phyloP scores from a whole-genome alignment of 2,113 vertebrate genomes.

The Nyctibius bracteatus region DNA sequence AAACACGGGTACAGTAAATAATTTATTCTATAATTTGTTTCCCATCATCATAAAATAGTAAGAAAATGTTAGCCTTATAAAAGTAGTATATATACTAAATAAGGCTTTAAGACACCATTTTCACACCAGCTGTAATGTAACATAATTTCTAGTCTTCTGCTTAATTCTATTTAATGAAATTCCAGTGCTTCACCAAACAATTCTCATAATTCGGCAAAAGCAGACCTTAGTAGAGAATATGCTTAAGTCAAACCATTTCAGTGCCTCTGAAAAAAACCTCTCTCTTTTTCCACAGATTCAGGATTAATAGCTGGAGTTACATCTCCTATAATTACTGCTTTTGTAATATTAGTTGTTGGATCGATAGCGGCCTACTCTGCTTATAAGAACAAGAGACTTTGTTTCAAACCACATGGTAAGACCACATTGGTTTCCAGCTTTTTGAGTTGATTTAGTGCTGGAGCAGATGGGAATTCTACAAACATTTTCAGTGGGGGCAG shows the following conservation, averaged over 20 bases:
- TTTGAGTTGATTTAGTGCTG: background rate
- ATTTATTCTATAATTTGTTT: background rate
- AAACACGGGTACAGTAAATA: constrained; percentile 42
- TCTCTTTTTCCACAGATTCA: constrained; percentile 15
- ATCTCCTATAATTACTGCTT: constrained; percentile 65
- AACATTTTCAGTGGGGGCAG: background rate
- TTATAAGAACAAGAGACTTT: constrained; percentile 46
- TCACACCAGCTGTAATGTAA: background rate
- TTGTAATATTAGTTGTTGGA: constrained; percentile 60
- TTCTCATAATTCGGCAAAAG: background rate
- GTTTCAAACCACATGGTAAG: constrained; percentile 52
- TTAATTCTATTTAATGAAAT: background rate
- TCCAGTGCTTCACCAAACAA: background rate
- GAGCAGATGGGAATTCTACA: background rate
- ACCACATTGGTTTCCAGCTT: background rate
- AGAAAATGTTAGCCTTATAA: background rate
- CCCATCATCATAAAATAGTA: background rate
- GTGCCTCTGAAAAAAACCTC: background rate
- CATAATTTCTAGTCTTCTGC: background rate
- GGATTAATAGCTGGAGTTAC: constrained; percentile 65
- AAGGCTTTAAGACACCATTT: background rate
- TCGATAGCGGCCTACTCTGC: constrained; percentile 16
- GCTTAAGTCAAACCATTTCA: background rate
- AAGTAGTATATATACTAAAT: background rate
- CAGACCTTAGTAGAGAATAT: background rate